phyloP scores from a whole-genome alignment of 2,113 vertebrate genomes.

The Canis aureus region DNA sequence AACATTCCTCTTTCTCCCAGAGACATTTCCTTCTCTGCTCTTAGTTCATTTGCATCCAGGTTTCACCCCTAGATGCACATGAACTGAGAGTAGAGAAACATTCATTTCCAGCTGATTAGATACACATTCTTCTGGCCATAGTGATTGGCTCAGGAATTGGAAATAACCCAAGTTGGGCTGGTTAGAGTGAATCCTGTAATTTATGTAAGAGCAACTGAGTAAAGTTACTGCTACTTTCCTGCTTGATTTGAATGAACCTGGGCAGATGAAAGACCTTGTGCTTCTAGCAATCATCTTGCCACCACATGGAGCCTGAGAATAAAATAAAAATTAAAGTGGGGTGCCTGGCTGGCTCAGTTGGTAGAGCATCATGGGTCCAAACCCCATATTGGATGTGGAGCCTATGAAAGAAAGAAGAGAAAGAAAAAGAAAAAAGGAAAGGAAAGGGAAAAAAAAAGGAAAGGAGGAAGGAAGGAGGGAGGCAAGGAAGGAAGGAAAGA shows the following conservation, averaged over 20 bases:
- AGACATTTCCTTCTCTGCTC: background rate
- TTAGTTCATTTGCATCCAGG: background rate
- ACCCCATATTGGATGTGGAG: background rate
- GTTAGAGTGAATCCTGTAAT: background rate
- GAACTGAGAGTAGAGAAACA: too few species aligned
- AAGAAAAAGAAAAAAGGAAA: background rate
- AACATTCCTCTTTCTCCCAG: conserved; percentile 7
- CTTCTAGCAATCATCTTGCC: background rate
- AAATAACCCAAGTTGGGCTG: conserved; percentile 10
- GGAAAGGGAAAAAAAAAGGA: background rate
- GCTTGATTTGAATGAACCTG: conserved; percentile 35
- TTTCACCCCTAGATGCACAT: too few species aligned
- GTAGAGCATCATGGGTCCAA: background rate
- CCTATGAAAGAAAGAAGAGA: background rate
- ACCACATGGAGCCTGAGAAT: conserved; percentile 12
- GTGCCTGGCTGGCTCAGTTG: background rate
- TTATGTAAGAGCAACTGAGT: conserved; percentile 11
- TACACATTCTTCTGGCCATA: background rate
- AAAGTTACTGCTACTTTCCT: conserved; percentile 42
- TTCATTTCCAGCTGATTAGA: background rate
- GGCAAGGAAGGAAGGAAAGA: too few species aligned
- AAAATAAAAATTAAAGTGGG: conserved; percentile 21
- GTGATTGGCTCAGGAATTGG: conserved; percentile 51
- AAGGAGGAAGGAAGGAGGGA: too few species aligned
- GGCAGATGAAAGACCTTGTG: background rate